A percentile compares a stretch with the other conserved stretches of the same genome.
Conservation (phyloP, 2,888 invertebrate genomes). For the Bhutanitis thaidina region DNA sequence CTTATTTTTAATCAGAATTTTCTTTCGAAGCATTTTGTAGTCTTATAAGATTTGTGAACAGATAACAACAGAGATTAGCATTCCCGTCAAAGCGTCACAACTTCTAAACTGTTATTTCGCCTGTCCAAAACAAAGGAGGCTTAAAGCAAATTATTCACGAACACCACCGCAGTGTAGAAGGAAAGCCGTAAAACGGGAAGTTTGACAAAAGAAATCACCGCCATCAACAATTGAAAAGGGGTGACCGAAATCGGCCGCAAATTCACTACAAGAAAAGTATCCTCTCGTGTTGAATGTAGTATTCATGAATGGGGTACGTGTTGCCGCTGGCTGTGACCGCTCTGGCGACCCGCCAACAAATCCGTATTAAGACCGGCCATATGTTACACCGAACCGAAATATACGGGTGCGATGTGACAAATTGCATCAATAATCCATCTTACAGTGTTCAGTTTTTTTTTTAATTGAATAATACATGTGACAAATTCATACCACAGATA, state of each 20-base stretch:
- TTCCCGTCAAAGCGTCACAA: background rate
- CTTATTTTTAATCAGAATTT: no score
- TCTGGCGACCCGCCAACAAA: conserved; percentile 61
- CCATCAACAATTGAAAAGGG: conserved; percentile 28
- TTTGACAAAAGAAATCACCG: conserved; percentile 9
- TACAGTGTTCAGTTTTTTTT: background rate
- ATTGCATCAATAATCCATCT: conserved; percentile 11
- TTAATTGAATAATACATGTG: background rate
- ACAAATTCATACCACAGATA: no score
- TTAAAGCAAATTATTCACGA: conserved; percentile 13
- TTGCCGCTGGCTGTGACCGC: conserved; percentile 36
- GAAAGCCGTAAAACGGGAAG: conserved; percentile 7
- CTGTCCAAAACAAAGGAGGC: background rate
- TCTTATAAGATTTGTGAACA: background rate
- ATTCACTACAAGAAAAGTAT: conserved; percentile 33
- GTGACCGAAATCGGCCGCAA: conserved; percentile 29
- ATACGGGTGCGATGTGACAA: conserved; percentile 14
- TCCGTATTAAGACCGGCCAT: conserved; percentile 39
- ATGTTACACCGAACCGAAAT: conserved; percentile 39
- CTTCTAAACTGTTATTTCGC: background rate
- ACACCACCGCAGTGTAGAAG: conserved; percentile 1
- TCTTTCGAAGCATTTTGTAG: background rate
- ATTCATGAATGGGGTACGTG: conserved; percentile 40
- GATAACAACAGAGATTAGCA: background rate
- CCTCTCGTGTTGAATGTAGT: conserved; percentile 32